Percentiles rank a stretch among this genome's conserved stretches.
phyloP scores from a whole-genome alignment of 1,140 invertebrate species.

The Drosophila pseudoananassae region DNA sequence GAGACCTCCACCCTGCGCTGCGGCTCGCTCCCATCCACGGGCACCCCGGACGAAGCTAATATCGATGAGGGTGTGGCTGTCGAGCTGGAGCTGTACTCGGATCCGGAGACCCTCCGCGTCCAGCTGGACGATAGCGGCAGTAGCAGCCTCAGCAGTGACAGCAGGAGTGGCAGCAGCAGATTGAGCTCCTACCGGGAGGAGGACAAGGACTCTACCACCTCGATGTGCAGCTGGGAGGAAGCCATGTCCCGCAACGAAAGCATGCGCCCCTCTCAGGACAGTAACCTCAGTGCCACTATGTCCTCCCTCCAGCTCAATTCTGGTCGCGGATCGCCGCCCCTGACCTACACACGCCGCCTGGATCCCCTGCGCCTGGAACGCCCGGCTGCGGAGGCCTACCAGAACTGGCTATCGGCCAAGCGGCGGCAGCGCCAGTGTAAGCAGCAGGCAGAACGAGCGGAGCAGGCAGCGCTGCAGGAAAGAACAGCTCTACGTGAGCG shows the following conservation, averaged over 20 bases:
- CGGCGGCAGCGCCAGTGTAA: constrained; percentile 34
- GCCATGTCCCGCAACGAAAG: constrained; percentile 25
- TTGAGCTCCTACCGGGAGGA: background rate
- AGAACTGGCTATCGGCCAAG: constrained; percentile 65
- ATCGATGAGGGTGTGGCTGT: constrained; percentile 4
- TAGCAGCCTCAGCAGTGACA: constrained; percentile 7
- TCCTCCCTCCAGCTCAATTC: constrained; percentile 45
- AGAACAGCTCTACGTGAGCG: constrained; percentile 20
- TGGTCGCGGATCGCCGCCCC: constrained; percentile 11
- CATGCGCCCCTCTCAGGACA: background rate
- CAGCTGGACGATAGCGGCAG: background rate
- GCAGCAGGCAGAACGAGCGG: constrained; percentile 13
- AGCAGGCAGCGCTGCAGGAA: background rate
- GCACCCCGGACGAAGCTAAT: constrained; percentile 1
- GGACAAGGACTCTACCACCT: constrained; percentile 52
- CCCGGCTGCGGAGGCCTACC: constrained; percentile 48
- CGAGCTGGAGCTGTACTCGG: constrained; percentile 37
- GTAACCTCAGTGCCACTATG: constrained; percentile 9
- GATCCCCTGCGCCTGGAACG: constrained; percentile 32
- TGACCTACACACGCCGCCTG: constrained; percentile 27
- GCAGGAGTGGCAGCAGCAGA: constrained; percentile 1
- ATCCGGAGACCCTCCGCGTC: constrained; percentile 34
- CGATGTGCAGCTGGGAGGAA: constrained; percentile 67
- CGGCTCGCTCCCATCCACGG: constrained; percentile 28
- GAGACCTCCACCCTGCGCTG: constrained; percentile 60